phyloP scores from a whole-genome alignment of 2,797 vertebrate species.

The Sebastes taczanowskii region DNA sequence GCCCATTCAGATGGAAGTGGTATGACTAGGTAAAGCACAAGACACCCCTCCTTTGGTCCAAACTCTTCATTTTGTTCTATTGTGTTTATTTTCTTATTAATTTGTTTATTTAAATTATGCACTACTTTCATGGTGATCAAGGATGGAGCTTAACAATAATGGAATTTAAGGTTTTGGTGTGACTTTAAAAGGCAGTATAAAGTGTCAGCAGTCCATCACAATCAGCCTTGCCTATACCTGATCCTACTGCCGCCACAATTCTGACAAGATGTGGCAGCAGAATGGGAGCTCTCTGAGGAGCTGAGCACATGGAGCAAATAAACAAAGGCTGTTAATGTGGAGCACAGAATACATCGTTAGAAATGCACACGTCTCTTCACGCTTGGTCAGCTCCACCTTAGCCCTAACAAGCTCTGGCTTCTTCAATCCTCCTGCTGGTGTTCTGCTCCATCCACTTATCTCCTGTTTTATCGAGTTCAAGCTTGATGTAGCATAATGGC shows the following conservation, averaged over 20 bases:
- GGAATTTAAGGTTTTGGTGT: neutral
- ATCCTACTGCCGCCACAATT: neutral
- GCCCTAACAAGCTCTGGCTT: constrained; percentile 45
- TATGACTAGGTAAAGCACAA: neutral
- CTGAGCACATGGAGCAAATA: constrained; percentile 21
- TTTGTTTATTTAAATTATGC: neutral
- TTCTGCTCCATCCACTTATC: constrained; percentile 64
- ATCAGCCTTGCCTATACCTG: neutral
- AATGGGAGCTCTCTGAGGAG: neutral
- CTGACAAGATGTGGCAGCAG: constrained; percentile 19
- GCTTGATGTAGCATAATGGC: neutral
- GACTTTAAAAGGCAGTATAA: neutral
- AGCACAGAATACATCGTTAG: constrained; percentile 62
- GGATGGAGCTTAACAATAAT: neutral
- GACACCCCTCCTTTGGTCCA: neutral
- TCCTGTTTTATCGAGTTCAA: constrained; percentile 3
- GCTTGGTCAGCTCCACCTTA: constrained; percentile 61
- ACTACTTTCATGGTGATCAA: neutral
- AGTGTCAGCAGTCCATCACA: neutral
- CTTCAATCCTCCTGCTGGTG: constrained; percentile 69
- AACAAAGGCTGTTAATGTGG: constrained; percentile 68
- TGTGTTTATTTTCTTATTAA: neutral
- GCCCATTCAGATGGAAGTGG: neutral
- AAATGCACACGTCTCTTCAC: constrained; percentile 56
- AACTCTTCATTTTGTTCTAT: neutral